These are phyloP conservation scores for Diabrotica virgifera DNA, from an alignment of 1,140 invertebrate species.

Conservation along the genomic window DNA sequence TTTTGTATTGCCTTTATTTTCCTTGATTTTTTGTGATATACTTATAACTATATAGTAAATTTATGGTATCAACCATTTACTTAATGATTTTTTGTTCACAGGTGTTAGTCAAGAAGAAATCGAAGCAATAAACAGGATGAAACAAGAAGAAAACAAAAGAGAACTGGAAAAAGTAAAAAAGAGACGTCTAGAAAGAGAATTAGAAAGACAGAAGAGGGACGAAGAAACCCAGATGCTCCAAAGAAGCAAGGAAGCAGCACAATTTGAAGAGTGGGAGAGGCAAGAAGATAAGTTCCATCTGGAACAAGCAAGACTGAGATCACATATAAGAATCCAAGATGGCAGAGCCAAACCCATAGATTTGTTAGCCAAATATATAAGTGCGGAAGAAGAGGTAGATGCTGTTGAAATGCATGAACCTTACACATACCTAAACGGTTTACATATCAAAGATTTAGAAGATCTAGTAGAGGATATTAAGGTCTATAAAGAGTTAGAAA, in stretches of 20 bases:
- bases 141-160: slow-evolving; percentile 86
- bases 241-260: slow-evolving; percentile 89
- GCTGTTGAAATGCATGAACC: slow-evolving; percentile 98
- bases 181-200: slow-evolving; percentile 82
- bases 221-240: slow-evolving; percentile 86
- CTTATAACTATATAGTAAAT: no score
- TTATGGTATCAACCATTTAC: no score
- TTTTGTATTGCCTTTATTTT: no score
- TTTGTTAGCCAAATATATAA: slow-evolving; percentile 94
- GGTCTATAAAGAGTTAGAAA: slow-evolving; percentile 83
- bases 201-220: slow-evolving; percentile 84
- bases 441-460: slow-evolving; percentile 91
- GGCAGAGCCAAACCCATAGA: slow-evolving; percentile 97
- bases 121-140: slow-evolving; percentile 78
- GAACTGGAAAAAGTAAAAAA: slow-evolving; percentile 91
- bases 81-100: slow-evolving; percentile 50
- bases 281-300: slow-evolving; percentile 94
- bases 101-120: slow-evolving; percentile 78
- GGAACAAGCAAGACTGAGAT: slow-evolving; percentile 84
- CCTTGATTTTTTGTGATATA: no score
- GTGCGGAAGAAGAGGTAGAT: slow-evolving; percentile 85
- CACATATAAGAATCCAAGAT: slow-evolving; percentile 93
- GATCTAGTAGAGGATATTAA: slow-evolving; percentile 97
- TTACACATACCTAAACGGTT: slow-evolving; percentile 91
- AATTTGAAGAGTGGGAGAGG: slow-evolving; percentile 91